A percentile compares a stretch with the other conserved stretches of the same genome.
These are phyloP conservation scores for Alethe castanea DNA, from an alignment of 2,113 vertebrate genomes.

Conservation along the genomic window DNA sequence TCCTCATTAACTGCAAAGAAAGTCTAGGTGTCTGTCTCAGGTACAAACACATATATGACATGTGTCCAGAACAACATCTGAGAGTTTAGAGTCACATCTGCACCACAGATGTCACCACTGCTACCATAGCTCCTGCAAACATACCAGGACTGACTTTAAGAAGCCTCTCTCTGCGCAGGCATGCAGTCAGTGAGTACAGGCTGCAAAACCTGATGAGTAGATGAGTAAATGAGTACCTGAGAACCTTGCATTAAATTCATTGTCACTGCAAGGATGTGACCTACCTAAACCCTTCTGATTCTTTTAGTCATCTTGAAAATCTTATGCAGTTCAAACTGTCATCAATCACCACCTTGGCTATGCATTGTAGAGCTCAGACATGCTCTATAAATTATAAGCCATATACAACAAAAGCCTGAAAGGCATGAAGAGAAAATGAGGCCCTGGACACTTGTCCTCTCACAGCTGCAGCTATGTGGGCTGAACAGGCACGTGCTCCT, in stretches of 20 bases:
- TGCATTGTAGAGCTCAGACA: background rate
- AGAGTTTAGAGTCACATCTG: background rate
- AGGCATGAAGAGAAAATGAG: background rate
- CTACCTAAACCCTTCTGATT: background rate
- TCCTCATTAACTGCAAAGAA: background rate
- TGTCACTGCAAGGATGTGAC: background rate
- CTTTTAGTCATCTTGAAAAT: background rate
- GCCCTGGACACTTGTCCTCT: background rate
- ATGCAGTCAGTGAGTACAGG: background rate
- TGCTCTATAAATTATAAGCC: background rate
- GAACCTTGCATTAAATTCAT: background rate
- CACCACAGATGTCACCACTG: background rate
- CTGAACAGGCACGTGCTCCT: background rate
- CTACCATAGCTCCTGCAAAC: background rate
- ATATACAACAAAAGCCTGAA: background rate
- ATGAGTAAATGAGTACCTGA: background rate
- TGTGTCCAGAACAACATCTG: background rate
- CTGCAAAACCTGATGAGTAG: background rate
- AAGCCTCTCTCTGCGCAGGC: background rate
- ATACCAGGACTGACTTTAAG: background rate
- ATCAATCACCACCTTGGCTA: background rate
- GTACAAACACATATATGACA: background rate
- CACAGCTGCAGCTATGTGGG: background rate
- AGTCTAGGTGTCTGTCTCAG: background rate
- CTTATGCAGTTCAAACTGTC: background rate